Percentiles rank a stretch among this genome's conserved stretches.
phyloP scores from a whole-genome alignment of 2,888 invertebrate genomes.

The Hartigia nigra region DNA sequence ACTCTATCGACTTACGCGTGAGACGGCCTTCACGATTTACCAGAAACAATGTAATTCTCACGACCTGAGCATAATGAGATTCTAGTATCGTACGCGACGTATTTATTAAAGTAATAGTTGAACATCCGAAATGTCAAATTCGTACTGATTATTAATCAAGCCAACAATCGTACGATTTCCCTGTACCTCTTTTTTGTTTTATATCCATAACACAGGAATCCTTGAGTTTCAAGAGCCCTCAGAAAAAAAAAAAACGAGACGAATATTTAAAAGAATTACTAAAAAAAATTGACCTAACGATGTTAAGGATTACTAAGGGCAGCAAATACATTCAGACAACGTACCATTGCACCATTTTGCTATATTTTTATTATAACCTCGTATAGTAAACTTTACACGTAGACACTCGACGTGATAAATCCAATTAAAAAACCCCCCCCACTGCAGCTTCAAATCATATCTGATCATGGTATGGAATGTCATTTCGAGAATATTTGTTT shows the following conservation, averaged over 20 bases:
- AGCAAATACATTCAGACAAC: slow-evolving; percentile 27
- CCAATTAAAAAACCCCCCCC: neutral
- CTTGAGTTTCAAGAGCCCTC: no score
- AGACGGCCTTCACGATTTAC: neutral
- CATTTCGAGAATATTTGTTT: neutral
- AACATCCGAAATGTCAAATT: neutral
- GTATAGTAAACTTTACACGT: slow-evolving; percentile 37
- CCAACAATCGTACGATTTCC: neutral
- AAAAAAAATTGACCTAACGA: slow-evolving; percentile 7
- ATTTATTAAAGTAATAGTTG: neutral
- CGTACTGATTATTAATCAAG: neutral
- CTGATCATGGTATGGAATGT: neutral
- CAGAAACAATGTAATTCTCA: neutral
- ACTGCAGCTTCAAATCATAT: slow-evolving; percentile 2
- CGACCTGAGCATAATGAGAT: neutral
- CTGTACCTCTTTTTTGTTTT: neutral
- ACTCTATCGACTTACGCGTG: neutral
- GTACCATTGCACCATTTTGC: slow-evolving; percentile 37
- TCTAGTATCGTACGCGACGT: neutral
- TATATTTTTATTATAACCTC: slow-evolving; percentile 42
- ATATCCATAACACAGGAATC: neutral
- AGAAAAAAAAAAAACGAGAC: neutral
- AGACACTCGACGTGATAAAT: slow-evolving; percentile 5
- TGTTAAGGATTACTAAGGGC: slow-evolving; percentile 26
- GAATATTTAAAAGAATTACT: slow-evolving; percentile 9